Evolutionary conservation across 2,797 vertebrate genomes (phyloP).

Genomic region (Rhadinocentrus ornatus): DNA sequence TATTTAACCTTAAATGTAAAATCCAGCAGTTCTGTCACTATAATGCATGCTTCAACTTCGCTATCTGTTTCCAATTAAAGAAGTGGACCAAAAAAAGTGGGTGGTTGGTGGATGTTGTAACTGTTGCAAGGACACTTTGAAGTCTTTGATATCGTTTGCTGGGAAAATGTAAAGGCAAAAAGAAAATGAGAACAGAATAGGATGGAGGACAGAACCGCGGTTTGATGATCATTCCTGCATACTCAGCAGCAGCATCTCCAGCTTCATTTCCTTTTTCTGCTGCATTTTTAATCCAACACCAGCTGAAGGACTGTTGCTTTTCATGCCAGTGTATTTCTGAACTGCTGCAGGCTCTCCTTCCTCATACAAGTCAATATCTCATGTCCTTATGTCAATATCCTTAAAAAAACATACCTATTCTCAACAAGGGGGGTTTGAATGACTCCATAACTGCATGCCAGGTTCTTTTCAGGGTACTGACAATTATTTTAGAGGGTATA

Average conservation of each 20-base stretch:
- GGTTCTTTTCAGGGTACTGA: conserved; percentile 22
- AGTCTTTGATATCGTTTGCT: conserved; percentile 68
- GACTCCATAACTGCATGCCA: conserved; percentile 41
- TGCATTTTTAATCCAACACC: conserved; percentile 46
- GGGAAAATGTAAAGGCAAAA: conserved; percentile 42
- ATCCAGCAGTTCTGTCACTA: conserved; percentile 31
- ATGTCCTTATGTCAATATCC: conserved; percentile 22
- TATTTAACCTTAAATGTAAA: background rate
- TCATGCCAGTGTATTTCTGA: conserved; percentile 47
- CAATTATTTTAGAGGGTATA: conserved; percentile 34
- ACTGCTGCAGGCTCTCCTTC: conserved; percentile 31
- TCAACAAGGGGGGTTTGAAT: conserved; percentile 14
- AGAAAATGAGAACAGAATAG: background rate
- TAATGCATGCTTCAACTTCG: conserved; percentile 36
- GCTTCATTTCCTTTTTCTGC: conserved; percentile 47
- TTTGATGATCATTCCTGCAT: conserved; percentile 25
- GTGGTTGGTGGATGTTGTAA: conserved; percentile 34
- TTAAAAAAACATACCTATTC: conserved; percentile 21
- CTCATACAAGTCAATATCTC: background rate
- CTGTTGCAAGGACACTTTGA: conserved; percentile 57
- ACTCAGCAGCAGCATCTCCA: conserved; percentile 53
- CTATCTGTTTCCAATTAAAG: conserved; percentile 74
- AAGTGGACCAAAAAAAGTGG: conserved; percentile 25
- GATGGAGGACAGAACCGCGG: conserved; percentile 47
- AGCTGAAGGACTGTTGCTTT: conserved; percentile 25